phyloP scores from a whole-genome alignment of 2,113 vertebrate genomes.

The Chloroceryle aenea region DNA sequence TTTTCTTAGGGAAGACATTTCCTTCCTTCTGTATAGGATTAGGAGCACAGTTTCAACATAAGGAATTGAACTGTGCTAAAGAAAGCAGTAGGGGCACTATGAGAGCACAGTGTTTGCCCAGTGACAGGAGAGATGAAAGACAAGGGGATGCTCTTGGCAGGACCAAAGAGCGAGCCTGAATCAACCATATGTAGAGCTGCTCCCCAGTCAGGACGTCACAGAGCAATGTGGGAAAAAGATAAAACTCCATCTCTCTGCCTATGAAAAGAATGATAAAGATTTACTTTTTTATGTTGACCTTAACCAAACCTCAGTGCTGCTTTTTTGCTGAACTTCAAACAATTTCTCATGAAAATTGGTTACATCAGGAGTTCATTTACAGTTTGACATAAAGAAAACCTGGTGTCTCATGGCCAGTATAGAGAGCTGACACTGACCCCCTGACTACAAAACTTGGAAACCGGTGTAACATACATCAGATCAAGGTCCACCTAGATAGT shows the following conservation, averaged over 20 bases:
- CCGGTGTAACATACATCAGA: not conserved
- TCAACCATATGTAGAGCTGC: not conserved
- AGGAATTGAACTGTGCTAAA: not conserved
- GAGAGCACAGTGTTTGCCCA: not conserved
- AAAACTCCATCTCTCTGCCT: not conserved
- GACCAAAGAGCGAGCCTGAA: not conserved
- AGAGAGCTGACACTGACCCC: not conserved
- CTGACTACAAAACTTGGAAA: no score
- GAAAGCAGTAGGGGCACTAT: not conserved
- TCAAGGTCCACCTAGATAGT: not conserved
- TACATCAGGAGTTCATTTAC: not conserved
- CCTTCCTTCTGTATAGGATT: not conserved
- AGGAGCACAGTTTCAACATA: not conserved
- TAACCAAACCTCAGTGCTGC: not conserved
- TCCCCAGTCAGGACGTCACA: not conserved
- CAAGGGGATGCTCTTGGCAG: rapidly evolving
- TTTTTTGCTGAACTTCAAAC: not conserved
- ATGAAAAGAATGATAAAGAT: not conserved
- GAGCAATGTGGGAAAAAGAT: not conserved
- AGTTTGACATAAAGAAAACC: not conserved
- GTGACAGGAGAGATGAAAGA: not conserved
- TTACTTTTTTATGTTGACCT: not conserved
- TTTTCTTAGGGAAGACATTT: not conserved
- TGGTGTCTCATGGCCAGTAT: not conserved
- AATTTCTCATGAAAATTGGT: not conserved